Evolutionary conservation across 2,888 invertebrate species (phyloP), one percentile per base, ranked within the genome.

Genomic region (Cloeon dipterum): DNA sequence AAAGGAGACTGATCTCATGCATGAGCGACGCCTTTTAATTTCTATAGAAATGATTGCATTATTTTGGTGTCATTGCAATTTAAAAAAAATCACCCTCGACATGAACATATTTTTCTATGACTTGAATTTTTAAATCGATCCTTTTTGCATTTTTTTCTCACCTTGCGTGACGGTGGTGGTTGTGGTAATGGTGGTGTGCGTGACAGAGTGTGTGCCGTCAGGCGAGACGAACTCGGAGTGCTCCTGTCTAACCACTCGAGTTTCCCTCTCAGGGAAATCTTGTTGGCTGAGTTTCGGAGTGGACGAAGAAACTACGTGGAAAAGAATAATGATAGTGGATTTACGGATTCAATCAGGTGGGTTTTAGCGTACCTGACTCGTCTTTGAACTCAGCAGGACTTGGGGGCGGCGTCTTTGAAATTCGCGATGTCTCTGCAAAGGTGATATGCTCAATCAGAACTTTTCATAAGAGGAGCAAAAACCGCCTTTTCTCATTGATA

Each of bases 371-470:
- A 40, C 54, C 43, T 51, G 63, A 46, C 48, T 52, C 66, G 43
- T 59, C 53, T 52, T 60, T 63, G 49, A 74, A 63, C 53, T 73
- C 73, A 38, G 73, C 71, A 26, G 73, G 74, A 46, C 73, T 74
- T 5, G 74, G 73, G 35, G 73, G 74, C 42, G 73, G 74, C 41
- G 74, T 74, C 52, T 70, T 71, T 25, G 70, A 68, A 47, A 69
- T 64, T 50, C 66, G 69, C 39, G 71, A 66, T 42, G 68, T 56
- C 58, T 69, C 29, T 29, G 29, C 29, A 29, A n/a, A 16, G 21
- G 10, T 10, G 5, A 21, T 10, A 21, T n/a, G n/a, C n/a, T n/a
- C n/a, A n/a, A n/a, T n/a, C n/a, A n/a, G n/a, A n/a, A n/a, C n/a
- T n/a, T n/a, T n/a, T n/a, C n/a, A n/a, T n/a, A n/a, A n/a, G n/a